A percentile compares a stretch with the other conserved stretches of the same genome.
Conservation (phyloP, 2,113 vertebrate genomes). For the Colossoma macropomum region DNA sequence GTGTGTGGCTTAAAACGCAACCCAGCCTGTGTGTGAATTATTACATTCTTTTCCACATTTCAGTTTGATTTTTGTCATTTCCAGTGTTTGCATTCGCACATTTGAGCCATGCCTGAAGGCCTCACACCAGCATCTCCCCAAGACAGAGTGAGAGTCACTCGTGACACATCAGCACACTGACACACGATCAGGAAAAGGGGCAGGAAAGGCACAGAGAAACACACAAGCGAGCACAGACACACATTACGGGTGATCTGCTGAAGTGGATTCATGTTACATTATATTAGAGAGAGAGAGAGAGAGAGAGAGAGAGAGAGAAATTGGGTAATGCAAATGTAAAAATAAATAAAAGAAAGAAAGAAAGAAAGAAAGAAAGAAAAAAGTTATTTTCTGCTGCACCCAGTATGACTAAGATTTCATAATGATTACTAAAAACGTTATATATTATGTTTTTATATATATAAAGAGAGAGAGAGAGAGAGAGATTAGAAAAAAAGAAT, state of each 20-base stretch:
- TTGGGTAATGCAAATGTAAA: too few relatives aligned
- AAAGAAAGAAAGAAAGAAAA: conserved; percentile 40
- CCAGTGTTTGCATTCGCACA: conserved; percentile 26
- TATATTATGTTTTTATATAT: too few relatives aligned
- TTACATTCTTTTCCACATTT: conserved; percentile 1
- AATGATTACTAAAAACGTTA: too few relatives aligned
- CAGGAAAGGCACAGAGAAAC: conserved; percentile 3
- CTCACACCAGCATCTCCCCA: conserved; percentile 19
- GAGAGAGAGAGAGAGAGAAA: too few relatives aligned
- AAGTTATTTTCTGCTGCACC: too few relatives aligned
- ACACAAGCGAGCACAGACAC: conserved; percentile 24
- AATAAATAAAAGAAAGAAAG: background rate
- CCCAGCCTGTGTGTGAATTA: background rate
- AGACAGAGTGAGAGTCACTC: background rate
- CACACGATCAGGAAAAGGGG: background rate
- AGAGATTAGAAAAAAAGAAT: too few relatives aligned
- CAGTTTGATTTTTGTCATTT: conserved; percentile 37
- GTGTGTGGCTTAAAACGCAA: background rate
- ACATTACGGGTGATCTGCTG: background rate
- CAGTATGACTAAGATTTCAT: background rate
- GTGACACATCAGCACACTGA: background rate
- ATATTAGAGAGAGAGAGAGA: too few relatives aligned
- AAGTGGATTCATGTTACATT: conserved; percentile 7
- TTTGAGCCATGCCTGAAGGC: background rate
- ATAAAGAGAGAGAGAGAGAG: too few relatives aligned